Evolutionary conservation across 2,113 vertebrate genomes (phyloP).

Genomic region (Puffinus mauretanicus): DNA sequence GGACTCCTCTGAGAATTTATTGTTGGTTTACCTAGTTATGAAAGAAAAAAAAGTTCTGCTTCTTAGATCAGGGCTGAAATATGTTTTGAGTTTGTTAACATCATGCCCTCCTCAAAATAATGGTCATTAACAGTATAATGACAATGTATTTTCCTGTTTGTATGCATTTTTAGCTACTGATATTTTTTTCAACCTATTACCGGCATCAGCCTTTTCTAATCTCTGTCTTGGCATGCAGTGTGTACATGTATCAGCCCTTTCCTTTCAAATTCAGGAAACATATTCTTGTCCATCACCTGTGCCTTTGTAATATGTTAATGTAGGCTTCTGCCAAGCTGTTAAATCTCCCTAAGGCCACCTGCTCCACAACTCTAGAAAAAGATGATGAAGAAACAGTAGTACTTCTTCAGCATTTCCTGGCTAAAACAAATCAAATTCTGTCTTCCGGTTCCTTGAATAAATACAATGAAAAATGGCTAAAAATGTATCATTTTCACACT

Average conservation of each 20-base stretch:
- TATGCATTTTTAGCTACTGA: neutral
- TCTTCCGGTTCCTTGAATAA: neutral
- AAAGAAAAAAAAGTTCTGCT: neutral
- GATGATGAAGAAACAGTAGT: neutral
- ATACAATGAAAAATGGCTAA: neutral
- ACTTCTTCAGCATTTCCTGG: neutral
- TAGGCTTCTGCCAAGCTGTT: conserved; percentile 25
- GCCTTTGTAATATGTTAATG: neutral
- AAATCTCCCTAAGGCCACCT: neutral
- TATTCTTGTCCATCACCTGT: neutral
- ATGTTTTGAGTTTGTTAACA: neutral
- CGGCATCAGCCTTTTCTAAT: neutral
- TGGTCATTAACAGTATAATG: neutral
- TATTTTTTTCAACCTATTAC: neutral
- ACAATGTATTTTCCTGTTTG: neutral
- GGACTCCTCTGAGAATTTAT: conserved; percentile 8
- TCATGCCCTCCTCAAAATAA: neutral
- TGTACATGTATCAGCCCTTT: neutral
- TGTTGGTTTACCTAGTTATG: conserved; percentile 21
- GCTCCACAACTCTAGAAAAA: neutral
- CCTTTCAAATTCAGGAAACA: neutral
- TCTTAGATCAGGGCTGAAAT: neutral
- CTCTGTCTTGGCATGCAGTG: neutral
- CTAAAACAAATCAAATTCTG: neutral
- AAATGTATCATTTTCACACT: neutral